Base-by-base conservation (phyloP, 2,797 vertebrate species). In the Labroides dimidiatus region DNA sequence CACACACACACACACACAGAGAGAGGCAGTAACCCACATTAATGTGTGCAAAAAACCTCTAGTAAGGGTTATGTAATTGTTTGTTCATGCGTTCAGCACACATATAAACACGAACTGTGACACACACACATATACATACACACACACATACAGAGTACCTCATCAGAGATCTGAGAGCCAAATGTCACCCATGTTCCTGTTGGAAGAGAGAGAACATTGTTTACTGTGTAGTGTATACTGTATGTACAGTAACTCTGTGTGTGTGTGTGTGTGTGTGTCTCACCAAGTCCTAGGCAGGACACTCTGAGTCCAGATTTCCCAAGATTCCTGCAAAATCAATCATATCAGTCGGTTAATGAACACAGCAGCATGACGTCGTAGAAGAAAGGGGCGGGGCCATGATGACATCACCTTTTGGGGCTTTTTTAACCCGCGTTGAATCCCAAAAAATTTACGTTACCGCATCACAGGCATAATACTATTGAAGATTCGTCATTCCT, bases 161-260 rank as follows among this genome's bases (percentile, higher is more conserved):
- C 93, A 33, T 96, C 95, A 4, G 94, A 94, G 88, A 96, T 95
- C 89, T 96, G 95, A 64, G 95, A 95, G 43, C 95, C 95, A 78
- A 96, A 95, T 0, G 95, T 96, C 81, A 95, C 94, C 95, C 95
- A 95, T 5, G 95, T 96, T 74, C 95, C 95, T 96, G 88, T 41
- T 48, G 64, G 68, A 13, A 82, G n/a, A 82, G 41, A 63, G 57
- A 63, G 9, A 69, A 52, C 44, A 62, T 47, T 27, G 19, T 30
- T 68, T 68, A 53, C 27, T 30, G 17, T 61, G 24, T 15, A 11
- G 1, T 21, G n/a, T 51, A 42, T 11, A 27, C 45, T 16, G 20
- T 50, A 16, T 50, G 10, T 55, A 14, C 37, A 39, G 37, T 39
- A 6, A 39, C 3, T 39, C 27, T 37, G 44, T 51, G 60, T 51